phyloP scores from a whole-genome alignment of 2,113 vertebrate species.

The Tor tambroides region DNA sequence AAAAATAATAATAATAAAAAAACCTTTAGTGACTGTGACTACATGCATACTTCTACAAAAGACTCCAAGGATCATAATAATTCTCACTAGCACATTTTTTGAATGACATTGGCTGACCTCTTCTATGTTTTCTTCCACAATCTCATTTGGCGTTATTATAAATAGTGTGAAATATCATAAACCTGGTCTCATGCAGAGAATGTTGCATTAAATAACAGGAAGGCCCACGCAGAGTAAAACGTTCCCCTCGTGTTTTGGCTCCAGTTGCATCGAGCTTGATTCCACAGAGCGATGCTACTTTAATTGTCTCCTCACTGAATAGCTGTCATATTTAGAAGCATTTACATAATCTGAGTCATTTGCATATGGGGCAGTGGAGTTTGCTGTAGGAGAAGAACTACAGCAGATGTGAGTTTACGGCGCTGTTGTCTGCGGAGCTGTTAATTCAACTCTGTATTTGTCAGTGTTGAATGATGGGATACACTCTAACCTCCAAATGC shows the following conservation, averaged over 20 bases:
- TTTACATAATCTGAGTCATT: constrained; percentile 52
- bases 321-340: constrained; percentile 50
- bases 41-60: not conserved
- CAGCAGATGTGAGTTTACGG: constrained; percentile 56
- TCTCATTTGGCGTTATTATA: not conserved
- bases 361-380: constrained; percentile 37
- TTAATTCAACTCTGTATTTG: constrained; percentile 24
- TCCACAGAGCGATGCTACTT: constrained; percentile 16
- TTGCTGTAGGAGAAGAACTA: not conserved
- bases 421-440: constrained; percentile 41
- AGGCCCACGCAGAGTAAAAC: not conserved
- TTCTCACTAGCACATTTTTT: not conserved
- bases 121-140: not conserved
- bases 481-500: constrained; percentile 41
- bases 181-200: not conserved
- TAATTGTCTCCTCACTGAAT: constrained; percentile 53
- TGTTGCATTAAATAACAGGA: constrained; percentile 8
- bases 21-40: too few relatives aligned
- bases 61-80: not conserved
- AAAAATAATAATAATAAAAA: too few relatives aligned
- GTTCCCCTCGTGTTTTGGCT: constrained; percentile 30
- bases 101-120: constrained; percentile 17
- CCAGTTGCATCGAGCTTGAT: constrained; percentile 8
- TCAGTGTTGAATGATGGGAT: constrained; percentile 24
- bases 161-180: constrained; percentile 7